Conservation (phyloP, 2,797 vertebrate species). For the Coilia nasus region DNA sequence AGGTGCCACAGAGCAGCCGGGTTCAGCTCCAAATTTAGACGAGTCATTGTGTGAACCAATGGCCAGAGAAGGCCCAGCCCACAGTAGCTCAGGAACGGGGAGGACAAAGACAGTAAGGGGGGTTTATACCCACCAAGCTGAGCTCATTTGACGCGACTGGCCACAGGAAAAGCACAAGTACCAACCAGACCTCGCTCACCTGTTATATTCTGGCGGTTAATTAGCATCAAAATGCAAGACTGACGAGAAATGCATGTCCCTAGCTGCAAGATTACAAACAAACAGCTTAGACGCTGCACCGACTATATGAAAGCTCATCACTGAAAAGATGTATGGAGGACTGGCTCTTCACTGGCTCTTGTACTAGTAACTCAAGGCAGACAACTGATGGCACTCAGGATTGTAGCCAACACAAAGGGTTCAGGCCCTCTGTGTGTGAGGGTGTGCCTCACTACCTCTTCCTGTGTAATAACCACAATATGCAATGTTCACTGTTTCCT, state of each 20-base stretch:
- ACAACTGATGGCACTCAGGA: neutral
- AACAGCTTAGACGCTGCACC: neutral
- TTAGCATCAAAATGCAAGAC: conserved; percentile 31
- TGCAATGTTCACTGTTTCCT: too few species aligned
- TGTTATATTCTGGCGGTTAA: conserved; percentile 40
- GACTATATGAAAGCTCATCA: neutral
- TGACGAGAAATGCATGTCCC: neutral
- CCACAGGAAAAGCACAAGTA: conserved; percentile 14
- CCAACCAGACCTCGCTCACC: conserved; percentile 30
- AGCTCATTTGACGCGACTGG: neutral
- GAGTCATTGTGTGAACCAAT: neutral
- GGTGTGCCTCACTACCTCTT: too few species aligned
- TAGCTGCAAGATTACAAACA: conserved; percentile 23
- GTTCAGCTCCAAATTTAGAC: conserved; percentile 14
- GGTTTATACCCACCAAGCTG: neutral
- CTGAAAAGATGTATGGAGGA: neutral
- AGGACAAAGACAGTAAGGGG: neutral
- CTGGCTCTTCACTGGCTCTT: neutral
- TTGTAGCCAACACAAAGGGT: neutral
- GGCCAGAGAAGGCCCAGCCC: neutral
- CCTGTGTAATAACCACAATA: too few species aligned
- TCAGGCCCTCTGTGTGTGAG: too few species aligned
- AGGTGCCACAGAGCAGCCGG: neutral
- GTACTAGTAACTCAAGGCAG: neutral
- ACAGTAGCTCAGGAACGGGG: neutral